Evolutionary conservation across 2,113 vertebrate genomes (phyloP), one percentile per base, ranked within the genome.

Genomic region (Pitta sordida): DNA sequence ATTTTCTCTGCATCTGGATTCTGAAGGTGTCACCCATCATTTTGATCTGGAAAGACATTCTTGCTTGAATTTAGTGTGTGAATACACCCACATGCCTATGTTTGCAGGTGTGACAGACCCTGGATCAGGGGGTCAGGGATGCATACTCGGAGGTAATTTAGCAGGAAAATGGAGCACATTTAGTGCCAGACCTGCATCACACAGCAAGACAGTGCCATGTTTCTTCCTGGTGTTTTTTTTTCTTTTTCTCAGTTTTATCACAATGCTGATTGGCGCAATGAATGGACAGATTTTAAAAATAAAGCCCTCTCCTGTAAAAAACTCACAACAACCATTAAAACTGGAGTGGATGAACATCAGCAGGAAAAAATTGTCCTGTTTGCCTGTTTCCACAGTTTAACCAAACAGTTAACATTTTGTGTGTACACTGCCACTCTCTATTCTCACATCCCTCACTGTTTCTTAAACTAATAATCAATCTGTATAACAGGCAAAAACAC

Each of bases 11-110:
- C 27, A 32, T 56, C 39, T 63, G 8, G 39, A 6, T 36, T 55
- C 15, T 76, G 23, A 16, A 52, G 71, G 8, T 16, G 10, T 74
- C 46, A 52, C 34, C 46, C 21, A 9, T 36, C 2, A 29, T 52
- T 78, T 69, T 48, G 21, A 68, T 49, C 36, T 14, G 16, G 32
- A 77, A n/a, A 4, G 7, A 46, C 9, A 79, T 67, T 58, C 4
- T 37, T 75, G 23, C n/a, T 69, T 0, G 0, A 8, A n/a, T 19
- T 71, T 8, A 59, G 7, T 22, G 13, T 67, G 19, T 37, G 44
- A 52, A 34, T 6, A 36, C n/a, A 43, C 6, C 12, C 36, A 4
- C 0, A 0, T 27, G 4, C 2, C 3, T 32, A 11, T 78, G 15
- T 20, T 32, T 2, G 1, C 16, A 8, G 5, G 7, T 19, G 10